phyloP scores from a whole-genome alignment of 1,140 invertebrate species.

The Pseudomyrmex pallidus region DNA sequence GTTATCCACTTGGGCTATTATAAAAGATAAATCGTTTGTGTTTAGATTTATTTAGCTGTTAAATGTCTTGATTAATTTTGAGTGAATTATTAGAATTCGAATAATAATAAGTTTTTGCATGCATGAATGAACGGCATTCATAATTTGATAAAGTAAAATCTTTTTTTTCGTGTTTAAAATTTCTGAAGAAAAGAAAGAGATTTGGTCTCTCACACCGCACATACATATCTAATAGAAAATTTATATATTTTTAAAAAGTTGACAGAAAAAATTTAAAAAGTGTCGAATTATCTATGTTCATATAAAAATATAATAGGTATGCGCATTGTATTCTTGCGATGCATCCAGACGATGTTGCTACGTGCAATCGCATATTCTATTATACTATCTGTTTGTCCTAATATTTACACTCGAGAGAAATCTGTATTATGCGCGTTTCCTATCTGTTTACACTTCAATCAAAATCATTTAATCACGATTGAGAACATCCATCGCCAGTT shows the following conservation, averaged over 20 bases:
- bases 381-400: constrained; percentile 20
- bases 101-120: not conserved
- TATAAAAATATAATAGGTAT: not conserved
- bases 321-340: not conserved
- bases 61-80: too few relatives aligned
- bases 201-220: not conserved
- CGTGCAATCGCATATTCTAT: constrained; percentile 22
- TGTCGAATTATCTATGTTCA: not conserved
- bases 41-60: too few relatives aligned
- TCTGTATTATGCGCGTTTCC: constrained; percentile 1
- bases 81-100: not conserved
- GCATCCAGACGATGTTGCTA: not conserved
- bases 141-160: not conserved
- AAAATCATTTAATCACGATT: constrained; percentile 45
- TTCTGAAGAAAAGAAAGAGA: not conserved
- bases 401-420: constrained; percentile 45
- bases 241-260: not conserved
- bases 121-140: not conserved
- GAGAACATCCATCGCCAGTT: not conserved
- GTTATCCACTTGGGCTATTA: not conserved
- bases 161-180: not conserved
- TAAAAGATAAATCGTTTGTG: not conserved
- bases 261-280: constrained; percentile 20
- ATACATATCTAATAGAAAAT: too few relatives aligned
- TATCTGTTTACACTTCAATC: constrained; percentile 30